These are phyloP conservation scores for Zonitis immaculata DNA, from an alignment of 2,888 invertebrate genomes.

Conservation along the genomic window DNA sequence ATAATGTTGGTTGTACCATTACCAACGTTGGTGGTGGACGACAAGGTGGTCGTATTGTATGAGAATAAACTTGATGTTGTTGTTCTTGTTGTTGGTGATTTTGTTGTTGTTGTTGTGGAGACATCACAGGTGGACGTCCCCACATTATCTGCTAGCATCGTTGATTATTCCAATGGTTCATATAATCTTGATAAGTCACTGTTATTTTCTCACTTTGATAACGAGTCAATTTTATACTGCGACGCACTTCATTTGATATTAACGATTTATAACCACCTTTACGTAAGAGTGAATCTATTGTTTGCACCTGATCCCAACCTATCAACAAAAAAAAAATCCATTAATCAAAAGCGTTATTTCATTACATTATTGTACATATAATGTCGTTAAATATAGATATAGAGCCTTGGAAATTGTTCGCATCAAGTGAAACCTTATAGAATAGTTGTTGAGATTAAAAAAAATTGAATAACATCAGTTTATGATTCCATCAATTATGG, in stretches of 20 bases:
- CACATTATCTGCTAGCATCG: constrained; percentile 70
- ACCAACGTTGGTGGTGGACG: constrained; percentile 38
- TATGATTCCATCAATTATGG: too few relatives aligned
- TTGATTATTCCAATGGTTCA: constrained; percentile 60
- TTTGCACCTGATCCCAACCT: constrained; percentile 99
- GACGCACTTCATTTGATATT: constrained; percentile 82
- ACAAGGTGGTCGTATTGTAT: constrained; percentile 26
- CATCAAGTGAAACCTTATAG: too few relatives aligned
- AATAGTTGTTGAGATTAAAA: too few relatives aligned
- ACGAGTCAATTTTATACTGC: constrained; percentile 88
- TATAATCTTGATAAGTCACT: constrained; percentile 80
- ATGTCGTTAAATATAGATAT: neutral
- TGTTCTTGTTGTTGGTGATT: constrained; percentile 8
- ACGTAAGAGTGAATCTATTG: constrained; percentile 93
- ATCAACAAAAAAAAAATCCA: constrained; percentile 28
- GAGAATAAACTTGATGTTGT: constrained; percentile 13
- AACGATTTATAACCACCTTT: constrained; percentile 95
- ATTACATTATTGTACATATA: neutral
- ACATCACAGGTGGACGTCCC: constrained; percentile 48
- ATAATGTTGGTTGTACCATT: constrained; percentile 45
- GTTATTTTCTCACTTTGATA: constrained; percentile 96
- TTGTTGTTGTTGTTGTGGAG: constrained; percentile 32
- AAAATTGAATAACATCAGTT: too few relatives aligned
- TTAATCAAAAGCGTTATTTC: too few relatives aligned
- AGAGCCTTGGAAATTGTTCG: too few relatives aligned